phyloP scores from a whole-genome alignment of 2,113 vertebrate species.

The Formicarius rufipectus region DNA sequence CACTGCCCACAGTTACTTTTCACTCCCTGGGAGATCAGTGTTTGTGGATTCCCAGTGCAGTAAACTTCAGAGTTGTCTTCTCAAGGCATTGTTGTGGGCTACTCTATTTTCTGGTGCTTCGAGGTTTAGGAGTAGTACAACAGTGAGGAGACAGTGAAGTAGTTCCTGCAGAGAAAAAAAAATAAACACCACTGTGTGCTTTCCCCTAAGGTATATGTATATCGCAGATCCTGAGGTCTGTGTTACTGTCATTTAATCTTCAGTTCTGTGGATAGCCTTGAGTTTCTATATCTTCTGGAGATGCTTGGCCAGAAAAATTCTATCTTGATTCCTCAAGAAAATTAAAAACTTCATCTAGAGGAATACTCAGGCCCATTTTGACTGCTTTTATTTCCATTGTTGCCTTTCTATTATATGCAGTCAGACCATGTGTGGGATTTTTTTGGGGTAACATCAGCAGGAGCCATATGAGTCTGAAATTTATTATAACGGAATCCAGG shows the following conservation, averaged over 20 bases:
- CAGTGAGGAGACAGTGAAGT: background rate
- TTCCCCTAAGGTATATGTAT: background rate
- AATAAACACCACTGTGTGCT: background rate
- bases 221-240: background rate
- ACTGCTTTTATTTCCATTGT: background rate
- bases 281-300: background rate
- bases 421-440: background rate
- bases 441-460: background rate
- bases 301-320: background rate
- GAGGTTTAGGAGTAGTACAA: background rate
- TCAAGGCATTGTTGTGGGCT: background rate
- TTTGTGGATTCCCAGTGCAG: background rate
- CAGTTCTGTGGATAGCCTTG: background rate
- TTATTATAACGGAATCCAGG: background rate
- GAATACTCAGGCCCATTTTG: background rate
- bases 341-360: background rate
- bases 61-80: background rate
- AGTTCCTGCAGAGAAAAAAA: background rate
- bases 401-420: background rate
- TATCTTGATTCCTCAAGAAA: background rate
- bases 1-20: background rate
- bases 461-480: rapidly evolving
- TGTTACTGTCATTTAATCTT: background rate
- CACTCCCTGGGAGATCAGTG: background rate
- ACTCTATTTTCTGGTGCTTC: background rate